Conservation (phyloP, 2,113 vertebrate species). For the Salvator merianae region DNA sequence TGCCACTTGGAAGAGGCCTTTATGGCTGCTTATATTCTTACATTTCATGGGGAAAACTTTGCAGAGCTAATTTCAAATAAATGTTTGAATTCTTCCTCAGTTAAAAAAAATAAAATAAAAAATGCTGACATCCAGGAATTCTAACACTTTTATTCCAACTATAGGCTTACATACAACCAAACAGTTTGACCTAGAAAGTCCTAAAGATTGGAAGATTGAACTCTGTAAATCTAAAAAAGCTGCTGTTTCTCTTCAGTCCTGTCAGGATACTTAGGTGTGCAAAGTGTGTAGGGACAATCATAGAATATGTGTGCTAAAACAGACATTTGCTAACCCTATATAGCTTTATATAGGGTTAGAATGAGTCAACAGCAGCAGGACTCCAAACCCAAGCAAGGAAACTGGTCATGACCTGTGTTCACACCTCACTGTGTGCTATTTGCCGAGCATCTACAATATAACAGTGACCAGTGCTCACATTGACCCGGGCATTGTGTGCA, state of each 20-base stretch:
- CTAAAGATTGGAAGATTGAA: not conserved
- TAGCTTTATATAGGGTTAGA: no score
- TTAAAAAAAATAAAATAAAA: not conserved
- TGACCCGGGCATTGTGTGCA: no score
- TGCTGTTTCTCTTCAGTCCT: not conserved
- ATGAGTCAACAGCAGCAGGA: no score
- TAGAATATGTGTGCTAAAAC: no score
- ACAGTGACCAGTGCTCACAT: no score
- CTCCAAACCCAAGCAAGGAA: no score
- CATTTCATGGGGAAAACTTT: constrained; percentile 16
- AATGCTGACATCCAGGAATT: not conserved
- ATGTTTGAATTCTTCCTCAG: constrained; percentile 30
- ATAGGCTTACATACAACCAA: constrained; percentile 28
- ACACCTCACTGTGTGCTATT: no score
- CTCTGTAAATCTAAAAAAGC: not conserved
- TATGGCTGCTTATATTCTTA: constrained; percentile 26
- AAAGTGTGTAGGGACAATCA: no score
- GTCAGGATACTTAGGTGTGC: not conserved
- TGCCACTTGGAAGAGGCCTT: constrained; percentile 37
- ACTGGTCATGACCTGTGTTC: no score
- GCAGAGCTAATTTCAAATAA: constrained; percentile 3
- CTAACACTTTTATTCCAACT: not conserved
- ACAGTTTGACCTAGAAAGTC: constrained; percentile 47
- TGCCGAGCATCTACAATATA: no score
- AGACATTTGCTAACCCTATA: no score